phyloP scores from a whole-genome alignment of 1,140 invertebrate species.

The Scaptomyza hsui region DNA sequence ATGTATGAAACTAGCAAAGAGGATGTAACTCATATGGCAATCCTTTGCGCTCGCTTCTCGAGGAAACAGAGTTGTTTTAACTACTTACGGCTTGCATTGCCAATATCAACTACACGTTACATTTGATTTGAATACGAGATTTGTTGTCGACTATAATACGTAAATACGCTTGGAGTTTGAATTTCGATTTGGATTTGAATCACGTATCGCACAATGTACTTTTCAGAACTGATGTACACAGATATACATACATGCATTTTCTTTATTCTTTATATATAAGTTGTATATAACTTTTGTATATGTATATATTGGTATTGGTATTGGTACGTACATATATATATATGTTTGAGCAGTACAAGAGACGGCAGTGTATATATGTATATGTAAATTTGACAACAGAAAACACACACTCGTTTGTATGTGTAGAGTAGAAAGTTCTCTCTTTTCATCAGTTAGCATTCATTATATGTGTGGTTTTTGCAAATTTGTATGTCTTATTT shows the following conservation, averaged over 20 bases:
- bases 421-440: slow-evolving; percentile 2
- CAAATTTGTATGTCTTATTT: not conserved
- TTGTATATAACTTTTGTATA: slow-evolving; percentile 6
- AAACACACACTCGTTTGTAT: slow-evolving; percentile 11
- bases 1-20: slow-evolving; percentile 5
- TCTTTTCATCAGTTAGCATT: not conserved
- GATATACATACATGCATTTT: slow-evolving; percentile 22
- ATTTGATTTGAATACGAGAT: slow-evolving; percentile 15
- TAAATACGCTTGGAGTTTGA: slow-evolving; percentile 4
- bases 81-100: slow-evolving; percentile 7
- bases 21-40: not conserved
- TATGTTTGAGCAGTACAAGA: slow-evolving; percentile 46
- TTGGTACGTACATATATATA: not conserved
- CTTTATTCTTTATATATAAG: slow-evolving; percentile 23
- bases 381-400: slow-evolving; percentile 33
- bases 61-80: not conserved
- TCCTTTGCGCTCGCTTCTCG: not conserved
- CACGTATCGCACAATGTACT: slow-evolving; percentile 17
- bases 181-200: slow-evolving; percentile 22
- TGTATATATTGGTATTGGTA: not conserved
- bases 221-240: not conserved
- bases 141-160: slow-evolving; percentile 4
- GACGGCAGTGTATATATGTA: slow-evolving; percentile 47
- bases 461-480: slow-evolving; percentile 12
- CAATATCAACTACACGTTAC: slow-evolving; percentile 12